phyloP scores from a whole-genome alignment of 2,113 vertebrate species.

The Cyanoderma ruficeps region DNA sequence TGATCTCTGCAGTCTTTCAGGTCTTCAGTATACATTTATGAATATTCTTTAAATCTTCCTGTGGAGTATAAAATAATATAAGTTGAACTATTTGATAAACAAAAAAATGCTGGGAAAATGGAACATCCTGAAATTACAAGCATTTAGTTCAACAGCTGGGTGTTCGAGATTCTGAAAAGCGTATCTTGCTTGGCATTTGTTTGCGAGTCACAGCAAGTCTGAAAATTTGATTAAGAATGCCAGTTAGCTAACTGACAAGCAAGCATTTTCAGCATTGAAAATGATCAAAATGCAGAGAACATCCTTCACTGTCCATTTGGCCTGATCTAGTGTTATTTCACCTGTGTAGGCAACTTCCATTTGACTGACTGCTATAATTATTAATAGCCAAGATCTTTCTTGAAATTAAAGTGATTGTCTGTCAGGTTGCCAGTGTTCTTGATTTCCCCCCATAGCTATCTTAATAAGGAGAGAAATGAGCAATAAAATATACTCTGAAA shows the following conservation, averaged over 20 bases:
- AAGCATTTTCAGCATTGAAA: background rate
- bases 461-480: background rate
- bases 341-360: background rate
- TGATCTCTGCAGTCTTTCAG: background rate
- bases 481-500: background rate
- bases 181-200: background rate
- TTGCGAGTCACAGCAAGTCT: background rate
- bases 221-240: background rate
- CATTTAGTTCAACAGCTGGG: background rate
- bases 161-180: background rate
- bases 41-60: background rate
- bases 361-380: background rate
- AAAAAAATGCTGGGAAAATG: background rate
- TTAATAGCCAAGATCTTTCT: background rate
- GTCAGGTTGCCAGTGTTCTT: background rate
- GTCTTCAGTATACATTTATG: background rate
- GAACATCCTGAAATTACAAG: background rate
- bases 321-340: background rate
- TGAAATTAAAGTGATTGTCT: background rate
- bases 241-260: background rate
- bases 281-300: background rate
- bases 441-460: background rate
- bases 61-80: background rate
- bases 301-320: background rate
- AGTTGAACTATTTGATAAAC: background rate